A percentile compares a stretch with the other conserved stretches of the same genome.
phyloP scores from a whole-genome alignment of 2,888 invertebrate genomes.

The Amphipoea lucens region DNA sequence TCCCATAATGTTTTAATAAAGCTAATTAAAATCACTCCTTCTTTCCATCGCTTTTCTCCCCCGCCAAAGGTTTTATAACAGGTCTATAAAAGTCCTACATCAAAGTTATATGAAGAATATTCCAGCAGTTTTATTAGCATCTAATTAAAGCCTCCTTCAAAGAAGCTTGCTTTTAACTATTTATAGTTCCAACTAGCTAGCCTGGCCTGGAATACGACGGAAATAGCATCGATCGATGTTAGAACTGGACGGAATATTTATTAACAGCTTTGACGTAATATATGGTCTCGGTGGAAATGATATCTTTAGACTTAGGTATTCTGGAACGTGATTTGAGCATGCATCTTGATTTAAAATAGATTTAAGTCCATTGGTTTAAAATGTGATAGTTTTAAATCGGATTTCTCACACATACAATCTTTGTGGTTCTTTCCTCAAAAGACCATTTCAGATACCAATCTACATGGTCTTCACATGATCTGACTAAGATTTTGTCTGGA shows the following conservation, averaged over 20 bases:
- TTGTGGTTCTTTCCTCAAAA: too few relatives aligned
- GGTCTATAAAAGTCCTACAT: conserved; percentile 11
- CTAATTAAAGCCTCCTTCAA: conserved; percentile 37
- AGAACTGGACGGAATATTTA: conserved; percentile 44
- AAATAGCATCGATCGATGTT: conserved; percentile 44
- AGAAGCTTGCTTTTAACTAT: conserved; percentile 37
- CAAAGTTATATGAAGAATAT: conserved; percentile 18
- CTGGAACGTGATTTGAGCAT: not conserved
- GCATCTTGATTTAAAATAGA: conserved; percentile 1
- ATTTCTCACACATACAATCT: not conserved
- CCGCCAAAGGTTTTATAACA: not conserved
- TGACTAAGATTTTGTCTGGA: too few relatives aligned
- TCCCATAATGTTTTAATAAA: not conserved
- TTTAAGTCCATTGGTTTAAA: not conserved
- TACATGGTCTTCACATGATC: too few relatives aligned
- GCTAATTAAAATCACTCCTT: not conserved
- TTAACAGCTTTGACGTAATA: conserved; percentile 33
- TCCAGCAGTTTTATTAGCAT: conserved; percentile 25
- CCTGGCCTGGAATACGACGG: conserved; percentile 16
- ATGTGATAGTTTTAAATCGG: not conserved
- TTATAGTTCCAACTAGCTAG: conserved; percentile 30
- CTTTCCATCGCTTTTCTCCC: not conserved
- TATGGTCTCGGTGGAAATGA: conserved; percentile 7
- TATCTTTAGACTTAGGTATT: conserved; percentile 1
- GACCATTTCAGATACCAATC: too few relatives aligned